Conservation (phyloP, 2,113 vertebrate species). For the Chitala chitala region DNA sequence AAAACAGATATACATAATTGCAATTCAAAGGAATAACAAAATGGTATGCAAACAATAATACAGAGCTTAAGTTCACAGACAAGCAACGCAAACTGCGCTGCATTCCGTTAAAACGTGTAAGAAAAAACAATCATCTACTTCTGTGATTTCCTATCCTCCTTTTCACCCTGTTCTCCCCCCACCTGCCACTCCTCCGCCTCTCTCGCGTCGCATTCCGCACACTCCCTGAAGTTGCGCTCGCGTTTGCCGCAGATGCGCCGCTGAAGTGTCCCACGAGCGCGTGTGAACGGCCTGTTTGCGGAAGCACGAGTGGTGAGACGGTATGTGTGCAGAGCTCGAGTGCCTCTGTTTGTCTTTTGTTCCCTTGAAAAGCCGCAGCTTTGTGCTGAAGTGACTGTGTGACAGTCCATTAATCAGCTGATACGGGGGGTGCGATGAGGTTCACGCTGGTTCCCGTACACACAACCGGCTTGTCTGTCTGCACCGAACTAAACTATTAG, state of each 20-base stretch:
- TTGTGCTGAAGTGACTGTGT: neutral
- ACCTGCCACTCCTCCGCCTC: too few relatives aligned
- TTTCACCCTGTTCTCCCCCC: neutral
- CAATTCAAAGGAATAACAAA: neutral
- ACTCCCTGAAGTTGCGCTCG: neutral
- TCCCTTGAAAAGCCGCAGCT: neutral
- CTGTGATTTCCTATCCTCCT: neutral
- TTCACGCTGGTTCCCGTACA: neutral
- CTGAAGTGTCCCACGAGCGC: too few relatives aligned
- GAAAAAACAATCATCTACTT: neutral
- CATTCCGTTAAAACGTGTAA: too few relatives aligned
- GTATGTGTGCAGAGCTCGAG: neutral
- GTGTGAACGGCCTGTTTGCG: neutral
- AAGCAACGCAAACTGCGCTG: neutral
- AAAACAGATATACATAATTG: too few relatives aligned
- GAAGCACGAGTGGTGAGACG: too few relatives aligned
- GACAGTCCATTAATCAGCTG: constrained; percentile 19
- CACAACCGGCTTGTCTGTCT: neutral
- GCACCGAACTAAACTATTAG: neutral
- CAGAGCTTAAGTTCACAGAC: too few relatives aligned
- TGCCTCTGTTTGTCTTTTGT: neutral
- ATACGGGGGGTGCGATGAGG: neutral
- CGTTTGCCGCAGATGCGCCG: neutral
- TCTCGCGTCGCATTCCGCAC: neutral
- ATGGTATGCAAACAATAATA: neutral